These are phyloP conservation scores for Sclerurus mexicanus DNA, from an alignment of 2,113 vertebrate species.

Conservation along the genomic window DNA sequence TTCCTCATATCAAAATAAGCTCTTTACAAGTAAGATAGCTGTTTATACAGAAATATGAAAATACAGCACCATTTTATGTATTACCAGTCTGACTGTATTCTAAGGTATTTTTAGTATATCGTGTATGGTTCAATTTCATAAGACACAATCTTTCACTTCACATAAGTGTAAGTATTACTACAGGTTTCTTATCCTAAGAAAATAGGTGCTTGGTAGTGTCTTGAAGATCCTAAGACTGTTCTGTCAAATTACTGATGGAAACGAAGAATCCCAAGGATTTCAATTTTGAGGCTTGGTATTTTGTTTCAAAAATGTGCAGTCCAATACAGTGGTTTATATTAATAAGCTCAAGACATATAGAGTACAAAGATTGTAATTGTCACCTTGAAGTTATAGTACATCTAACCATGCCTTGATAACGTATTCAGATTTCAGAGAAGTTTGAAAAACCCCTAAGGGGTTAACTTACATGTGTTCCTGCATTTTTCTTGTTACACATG, in stretches of 20 bases:
- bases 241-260: neutral
- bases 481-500: neutral
- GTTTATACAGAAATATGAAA: neutral
- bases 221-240: neutral
- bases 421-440: neutral
- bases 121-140: neutral
- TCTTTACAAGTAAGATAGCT: constrained; percentile 74
- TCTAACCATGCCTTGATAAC: neutral
- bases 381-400: neutral
- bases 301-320: neutral
- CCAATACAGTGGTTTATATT: neutral
- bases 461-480: neutral
- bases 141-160: neutral
- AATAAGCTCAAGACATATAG: neutral
- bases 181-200: neutral
- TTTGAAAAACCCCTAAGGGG: neutral
- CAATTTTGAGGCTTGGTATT: neutral
- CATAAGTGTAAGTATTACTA: neutral
- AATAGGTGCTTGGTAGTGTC: neutral
- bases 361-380: neutral
- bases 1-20: constrained; percentile 24
- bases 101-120: neutral
- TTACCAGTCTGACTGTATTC: neutral
- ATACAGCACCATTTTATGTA: neutral
- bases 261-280: neutral